Conservation (phyloP, 2,888 invertebrate species). For the Melinopterus prodromus region DNA sequence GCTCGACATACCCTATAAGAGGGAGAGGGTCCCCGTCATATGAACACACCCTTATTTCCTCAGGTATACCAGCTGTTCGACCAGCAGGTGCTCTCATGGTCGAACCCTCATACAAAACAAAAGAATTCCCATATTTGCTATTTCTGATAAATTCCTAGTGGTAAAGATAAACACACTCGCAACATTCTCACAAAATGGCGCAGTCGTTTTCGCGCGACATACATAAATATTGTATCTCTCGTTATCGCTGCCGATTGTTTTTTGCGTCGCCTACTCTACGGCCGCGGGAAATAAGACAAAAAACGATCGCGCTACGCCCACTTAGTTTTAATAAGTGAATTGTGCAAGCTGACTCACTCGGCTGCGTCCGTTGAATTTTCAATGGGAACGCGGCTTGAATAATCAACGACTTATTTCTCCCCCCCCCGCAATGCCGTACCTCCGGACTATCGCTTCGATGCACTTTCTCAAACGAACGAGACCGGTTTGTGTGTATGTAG, state of each 20-base stretch:
- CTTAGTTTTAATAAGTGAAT: slow-evolving; percentile 42
- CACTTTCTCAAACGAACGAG: neutral
- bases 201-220: neutral
- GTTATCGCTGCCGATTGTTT: slow-evolving; percentile 20
- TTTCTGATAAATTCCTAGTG: no score
- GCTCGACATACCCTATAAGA: no score
- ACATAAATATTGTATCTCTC: slow-evolving; percentile 28
- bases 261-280: slow-evolving; percentile 23
- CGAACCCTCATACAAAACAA: no score
- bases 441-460: neutral
- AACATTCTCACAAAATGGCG: neutral
- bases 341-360: slow-evolving; percentile 39
- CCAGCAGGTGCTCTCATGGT: no score
- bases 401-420: slow-evolving; percentile 35
- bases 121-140: no score
- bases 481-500: neutral
- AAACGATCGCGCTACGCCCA: slow-evolving; percentile 25
- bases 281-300: slow-evolving; percentile 34
- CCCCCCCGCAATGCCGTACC: neutral
- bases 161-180: no score
- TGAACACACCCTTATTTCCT: no score
- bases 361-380: slow-evolving; percentile 38
- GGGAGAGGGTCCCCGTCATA: no score
- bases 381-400: slow-evolving; percentile 37
- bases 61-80: no score